Percentiles rank a stretch among this genome's conserved stretches.
Conservation (phyloP, 2,113 vertebrate species). For the Chitala chitala region DNA sequence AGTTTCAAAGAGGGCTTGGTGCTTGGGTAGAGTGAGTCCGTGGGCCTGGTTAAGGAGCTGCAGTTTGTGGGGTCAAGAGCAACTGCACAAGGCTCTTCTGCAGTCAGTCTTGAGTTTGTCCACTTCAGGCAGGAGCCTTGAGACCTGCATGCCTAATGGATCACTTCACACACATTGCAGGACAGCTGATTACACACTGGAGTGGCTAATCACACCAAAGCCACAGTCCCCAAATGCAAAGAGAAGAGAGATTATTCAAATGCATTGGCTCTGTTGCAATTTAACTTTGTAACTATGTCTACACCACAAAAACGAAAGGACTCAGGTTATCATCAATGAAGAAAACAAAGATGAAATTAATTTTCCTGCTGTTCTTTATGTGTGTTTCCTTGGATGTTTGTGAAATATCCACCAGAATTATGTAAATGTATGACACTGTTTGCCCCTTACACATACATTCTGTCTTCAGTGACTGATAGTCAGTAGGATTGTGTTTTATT, state of each 20-base stretch:
- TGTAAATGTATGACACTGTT: no score
- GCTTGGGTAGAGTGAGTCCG: not conserved
- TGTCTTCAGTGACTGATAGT: no score
- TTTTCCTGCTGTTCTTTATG: no score
- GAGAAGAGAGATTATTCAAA: not conserved
- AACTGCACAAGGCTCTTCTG: not conserved
- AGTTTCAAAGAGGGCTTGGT: not conserved
- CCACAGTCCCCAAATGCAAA: not conserved
- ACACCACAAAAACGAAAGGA: not conserved
- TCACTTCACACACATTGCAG: not conserved
- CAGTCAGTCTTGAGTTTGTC: not conserved
- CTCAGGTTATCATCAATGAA: no score
- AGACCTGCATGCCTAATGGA: constrained; percentile 7
- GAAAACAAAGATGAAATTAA: no score
- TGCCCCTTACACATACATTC: no score
- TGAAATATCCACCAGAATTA: no score
- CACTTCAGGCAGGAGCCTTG: not conserved
- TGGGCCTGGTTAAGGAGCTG: not conserved
- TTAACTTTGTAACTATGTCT: no score
- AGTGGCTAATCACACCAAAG: constrained; percentile 10
- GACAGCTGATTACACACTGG: constrained; percentile 3
- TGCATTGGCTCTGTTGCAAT: not conserved
- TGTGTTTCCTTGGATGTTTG: no score
- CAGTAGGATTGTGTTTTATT: no score
- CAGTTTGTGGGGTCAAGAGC: not conserved